These are phyloP conservation scores for Heterocephalus glaber DNA, from an alignment of 2,113 vertebrate species.

Conservation along the genomic window DNA sequence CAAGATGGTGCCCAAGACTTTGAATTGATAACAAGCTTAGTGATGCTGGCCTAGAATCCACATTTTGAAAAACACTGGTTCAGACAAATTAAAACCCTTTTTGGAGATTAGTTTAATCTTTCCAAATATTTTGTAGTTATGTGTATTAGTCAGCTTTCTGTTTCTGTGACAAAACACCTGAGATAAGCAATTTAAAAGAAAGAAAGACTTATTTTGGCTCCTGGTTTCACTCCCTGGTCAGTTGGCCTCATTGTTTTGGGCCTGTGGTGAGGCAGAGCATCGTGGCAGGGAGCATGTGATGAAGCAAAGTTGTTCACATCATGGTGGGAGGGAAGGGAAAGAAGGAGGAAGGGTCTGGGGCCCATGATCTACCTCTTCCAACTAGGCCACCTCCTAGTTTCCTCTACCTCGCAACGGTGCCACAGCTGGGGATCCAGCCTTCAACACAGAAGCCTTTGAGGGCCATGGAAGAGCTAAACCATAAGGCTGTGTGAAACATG, in stretches of 20 bases:
- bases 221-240: background rate
- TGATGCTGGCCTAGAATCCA: background rate
- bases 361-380: background rate
- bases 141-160: background rate
- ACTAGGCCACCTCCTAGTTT: background rate
- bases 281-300: no score
- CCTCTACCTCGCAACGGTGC: background rate
- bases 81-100: background rate
- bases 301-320: background rate
- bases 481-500: background rate
- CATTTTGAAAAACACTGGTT: background rate
- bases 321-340: background rate
- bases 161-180: background rate
- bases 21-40: background rate
- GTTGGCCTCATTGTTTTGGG: background rate
- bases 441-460: background rate
- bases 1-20: background rate
- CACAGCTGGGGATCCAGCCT: background rate
- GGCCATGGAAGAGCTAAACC: background rate
- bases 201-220: background rate
- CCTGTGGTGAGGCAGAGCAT: background rate
- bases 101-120: background rate
- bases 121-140: background rate
- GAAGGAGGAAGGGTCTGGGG: no score
- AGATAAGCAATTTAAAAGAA: background rate